Evolutionary conservation across 2,797 vertebrate genomes (phyloP).

Genomic region (Thalassophryne amazonica): DNA sequence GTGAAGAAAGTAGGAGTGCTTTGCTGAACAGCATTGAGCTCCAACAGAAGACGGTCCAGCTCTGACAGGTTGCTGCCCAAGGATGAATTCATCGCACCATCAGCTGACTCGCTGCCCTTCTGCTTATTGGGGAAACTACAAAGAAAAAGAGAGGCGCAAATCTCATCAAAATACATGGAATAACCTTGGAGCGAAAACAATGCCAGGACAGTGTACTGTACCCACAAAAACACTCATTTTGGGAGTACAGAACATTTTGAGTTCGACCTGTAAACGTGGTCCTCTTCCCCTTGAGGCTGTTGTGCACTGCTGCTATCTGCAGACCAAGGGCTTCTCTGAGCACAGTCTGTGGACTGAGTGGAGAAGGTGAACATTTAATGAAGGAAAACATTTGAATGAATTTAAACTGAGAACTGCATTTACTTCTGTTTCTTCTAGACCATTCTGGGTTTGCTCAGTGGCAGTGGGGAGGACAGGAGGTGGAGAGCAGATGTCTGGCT

Average conservation of each 20-base stretch:
- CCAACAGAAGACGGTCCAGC: slow-evolving; percentile 92
- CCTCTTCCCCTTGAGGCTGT: slow-evolving; percentile 81
- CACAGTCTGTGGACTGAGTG: slow-evolving; percentile 69
- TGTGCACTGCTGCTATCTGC: slow-evolving; percentile 77
- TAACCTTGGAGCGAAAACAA: not conserved
- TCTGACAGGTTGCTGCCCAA: slow-evolving; percentile 96
- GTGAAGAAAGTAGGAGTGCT: slow-evolving; percentile 79
- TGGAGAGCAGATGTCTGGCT: slow-evolving; percentile 82
- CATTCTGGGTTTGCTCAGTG: slow-evolving; percentile 85
- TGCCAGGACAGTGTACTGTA: not conserved
- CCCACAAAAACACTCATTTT: not conserved
- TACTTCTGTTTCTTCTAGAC: slow-evolving; percentile 70
- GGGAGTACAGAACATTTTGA: not conserved
- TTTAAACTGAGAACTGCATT: not conserved
- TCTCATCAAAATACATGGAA: not conserved
- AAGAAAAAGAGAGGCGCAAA: not conserved
- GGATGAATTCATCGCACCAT: slow-evolving; percentile 84
- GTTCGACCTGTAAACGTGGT: slow-evolving; percentile 94
- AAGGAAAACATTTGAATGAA: not conserved
- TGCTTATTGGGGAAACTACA: slow-evolving; percentile 94
- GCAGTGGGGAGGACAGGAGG: slow-evolving; percentile 80
- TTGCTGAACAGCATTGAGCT: slow-evolving; percentile 94
- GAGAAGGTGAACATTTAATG: not conserved
- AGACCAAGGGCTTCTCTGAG: slow-evolving; percentile 78
- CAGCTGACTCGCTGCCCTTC: slow-evolving; percentile 86